phyloP scores from a whole-genome alignment of 2,888 invertebrate genomes.

The Syrphus vitripennis region DNA sequence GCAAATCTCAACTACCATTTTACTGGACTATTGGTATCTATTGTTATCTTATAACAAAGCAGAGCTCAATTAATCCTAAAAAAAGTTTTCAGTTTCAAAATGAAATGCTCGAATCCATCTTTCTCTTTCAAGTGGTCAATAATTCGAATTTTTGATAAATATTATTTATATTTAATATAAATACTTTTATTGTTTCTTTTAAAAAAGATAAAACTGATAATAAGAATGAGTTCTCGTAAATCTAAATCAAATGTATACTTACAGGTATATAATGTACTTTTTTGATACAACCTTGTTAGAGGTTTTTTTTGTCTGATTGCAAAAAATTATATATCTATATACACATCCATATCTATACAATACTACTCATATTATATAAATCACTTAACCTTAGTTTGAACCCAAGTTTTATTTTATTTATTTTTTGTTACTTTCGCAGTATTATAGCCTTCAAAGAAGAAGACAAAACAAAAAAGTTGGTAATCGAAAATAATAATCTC shows the following conservation, averaged over 20 bases:
- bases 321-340: neutral
- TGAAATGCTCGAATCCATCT: no score
- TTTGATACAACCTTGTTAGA: neutral
- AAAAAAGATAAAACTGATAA: no score
- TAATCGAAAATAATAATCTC: constrained; percentile 6
- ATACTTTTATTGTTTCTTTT: no score
- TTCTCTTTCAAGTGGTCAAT: no score
- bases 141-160: no score
- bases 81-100: no score
- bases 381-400: neutral
- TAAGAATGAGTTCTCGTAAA: neutral
- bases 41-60: no score
- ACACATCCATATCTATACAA: neutral
- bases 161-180: no score
- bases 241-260: neutral
- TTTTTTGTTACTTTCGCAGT: neutral
- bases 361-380: neutral
- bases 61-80: no score
- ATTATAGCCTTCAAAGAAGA: constrained; percentile 5
- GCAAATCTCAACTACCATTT: no score
- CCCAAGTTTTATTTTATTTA: neutral
- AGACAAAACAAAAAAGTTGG: neutral
- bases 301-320: neutral
- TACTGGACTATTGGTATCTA: no score
- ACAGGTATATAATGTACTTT: neutral